These are phyloP conservation scores for Pocota personata DNA, from an alignment of 2,888 invertebrate genomes.

Conservation along the genomic window DNA sequence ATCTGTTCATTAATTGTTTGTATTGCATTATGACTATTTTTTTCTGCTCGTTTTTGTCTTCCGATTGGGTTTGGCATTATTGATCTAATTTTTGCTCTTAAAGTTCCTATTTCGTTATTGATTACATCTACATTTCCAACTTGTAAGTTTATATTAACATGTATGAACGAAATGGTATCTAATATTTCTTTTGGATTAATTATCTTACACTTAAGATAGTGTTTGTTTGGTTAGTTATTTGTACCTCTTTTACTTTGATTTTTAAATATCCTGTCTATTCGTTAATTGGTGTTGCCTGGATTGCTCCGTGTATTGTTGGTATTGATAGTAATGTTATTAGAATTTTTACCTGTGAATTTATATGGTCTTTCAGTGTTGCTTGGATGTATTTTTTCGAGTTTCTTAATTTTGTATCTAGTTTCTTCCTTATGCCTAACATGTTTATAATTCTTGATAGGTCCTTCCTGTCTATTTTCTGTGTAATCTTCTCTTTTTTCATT, in stretches of 20 bases:
- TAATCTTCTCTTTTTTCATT: too few relatives aligned
- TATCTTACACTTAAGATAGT: constrained; percentile 45
- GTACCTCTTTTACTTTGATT: constrained; percentile 34
- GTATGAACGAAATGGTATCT: constrained; percentile 23
- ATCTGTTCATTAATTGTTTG: constrained; percentile 54
- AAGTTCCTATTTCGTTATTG: constrained; percentile 32
- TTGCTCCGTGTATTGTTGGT: constrained; percentile 27
- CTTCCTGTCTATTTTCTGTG: too few relatives aligned
- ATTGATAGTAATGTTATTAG: constrained; percentile 34
- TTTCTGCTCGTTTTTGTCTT: too few relatives aligned
- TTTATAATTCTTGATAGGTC: too few relatives aligned
- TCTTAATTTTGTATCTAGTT: too few relatives aligned
- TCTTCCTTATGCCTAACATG: too few relatives aligned
- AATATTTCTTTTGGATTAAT: constrained; percentile 54
- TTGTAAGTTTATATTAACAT: constrained; percentile 36
- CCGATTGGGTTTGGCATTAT: neutral
- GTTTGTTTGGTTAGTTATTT: constrained; percentile 41
- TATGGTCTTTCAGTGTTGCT: constrained; percentile 59
- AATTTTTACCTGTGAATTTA: constrained; percentile 48
- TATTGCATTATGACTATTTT: constrained; percentile 64
- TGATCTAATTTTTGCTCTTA: constrained; percentile 55
- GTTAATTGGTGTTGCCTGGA: constrained; percentile 38
- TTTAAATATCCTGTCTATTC: constrained; percentile 40
- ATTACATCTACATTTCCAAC: constrained; percentile 32
- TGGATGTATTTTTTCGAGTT: constrained; percentile 40